Conservation (phyloP, 2,113 vertebrate species). For the Emydocephalus ijimae region DNA sequence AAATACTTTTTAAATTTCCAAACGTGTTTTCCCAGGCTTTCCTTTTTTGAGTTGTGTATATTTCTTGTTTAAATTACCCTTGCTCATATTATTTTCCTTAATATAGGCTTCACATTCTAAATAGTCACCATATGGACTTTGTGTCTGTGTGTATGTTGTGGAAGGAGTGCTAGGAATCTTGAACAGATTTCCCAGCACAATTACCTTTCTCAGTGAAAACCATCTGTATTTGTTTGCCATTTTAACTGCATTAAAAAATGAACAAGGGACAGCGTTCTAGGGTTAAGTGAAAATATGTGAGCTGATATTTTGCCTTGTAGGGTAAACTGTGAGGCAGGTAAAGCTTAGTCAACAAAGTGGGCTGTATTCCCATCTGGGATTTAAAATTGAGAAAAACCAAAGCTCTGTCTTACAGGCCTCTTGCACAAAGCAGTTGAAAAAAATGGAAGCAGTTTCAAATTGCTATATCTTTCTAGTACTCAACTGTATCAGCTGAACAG, state of each 20-base stretch:
- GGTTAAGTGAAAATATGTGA: neutral
- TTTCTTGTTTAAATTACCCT: constrained; percentile 41
- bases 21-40: constrained; percentile 21
- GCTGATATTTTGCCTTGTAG: neutral
- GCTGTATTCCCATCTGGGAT: neutral
- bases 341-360: neutral
- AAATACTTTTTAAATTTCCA: constrained; percentile 27
- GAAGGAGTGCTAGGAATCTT: neutral
- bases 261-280: neutral
- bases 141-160: neutral
- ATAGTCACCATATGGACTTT: neutral
- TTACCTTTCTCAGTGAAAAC: neutral
- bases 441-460: neutral
- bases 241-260: neutral
- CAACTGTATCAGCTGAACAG: neutral
- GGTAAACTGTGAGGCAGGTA: neutral
- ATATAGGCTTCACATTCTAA: neutral
- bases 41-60: neutral
- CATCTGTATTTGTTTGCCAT: neutral
- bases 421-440: neutral
- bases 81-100: constrained; percentile 28
- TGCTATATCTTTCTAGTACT: neutral
- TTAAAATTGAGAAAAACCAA: neutral
- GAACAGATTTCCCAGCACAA: neutral
- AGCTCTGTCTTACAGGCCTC: neutral